A percentile compares a stretch with the other conserved stretches of the same genome.
These are phyloP conservation scores for Otocyon megalotis DNA, from an alignment of 2,113 vertebrate genomes.

Conservation along the genomic window DNA sequence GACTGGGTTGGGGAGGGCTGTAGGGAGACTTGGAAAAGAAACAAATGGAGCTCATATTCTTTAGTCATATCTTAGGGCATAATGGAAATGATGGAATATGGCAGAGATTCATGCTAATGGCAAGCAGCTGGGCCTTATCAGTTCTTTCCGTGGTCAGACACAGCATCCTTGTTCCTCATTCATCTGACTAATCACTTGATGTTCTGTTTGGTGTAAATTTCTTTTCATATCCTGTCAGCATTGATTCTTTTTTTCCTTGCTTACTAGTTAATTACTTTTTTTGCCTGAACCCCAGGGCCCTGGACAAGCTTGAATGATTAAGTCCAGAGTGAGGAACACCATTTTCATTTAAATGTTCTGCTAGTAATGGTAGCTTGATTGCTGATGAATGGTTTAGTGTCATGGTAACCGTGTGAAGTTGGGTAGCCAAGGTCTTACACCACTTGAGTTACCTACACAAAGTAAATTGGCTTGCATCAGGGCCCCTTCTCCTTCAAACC, in stretches of 20 bases:
- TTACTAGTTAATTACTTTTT: slow-evolving; percentile 82
- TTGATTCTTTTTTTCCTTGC: slow-evolving; percentile 73
- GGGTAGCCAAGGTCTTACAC: neutral
- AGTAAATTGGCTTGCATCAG: neutral
- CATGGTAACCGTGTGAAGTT: neutral
- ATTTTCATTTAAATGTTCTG: neutral
- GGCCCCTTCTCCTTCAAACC: neutral
- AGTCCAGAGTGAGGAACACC: neutral
- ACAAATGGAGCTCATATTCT: slow-evolving; percentile 83
- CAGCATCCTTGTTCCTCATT: slow-evolving; percentile 83
- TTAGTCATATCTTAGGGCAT: slow-evolving; percentile 84
- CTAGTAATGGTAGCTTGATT: neutral
- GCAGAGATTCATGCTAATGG: slow-evolving; percentile 84
- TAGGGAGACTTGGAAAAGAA: slow-evolving; percentile 81
- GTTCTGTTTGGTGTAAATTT: slow-evolving; percentile 85
- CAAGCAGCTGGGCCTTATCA: slow-evolving; percentile 87
- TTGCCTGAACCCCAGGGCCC: slow-evolving; percentile 58
- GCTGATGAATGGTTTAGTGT: neutral
- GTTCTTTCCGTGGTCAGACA: slow-evolving; percentile 83
- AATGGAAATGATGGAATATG: slow-evolving; percentile 83
- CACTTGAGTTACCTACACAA: neutral
- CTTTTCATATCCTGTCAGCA: slow-evolving; percentile 81
- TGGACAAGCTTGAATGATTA: slow-evolving; percentile 62
- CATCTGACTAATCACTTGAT: slow-evolving; percentile 84
- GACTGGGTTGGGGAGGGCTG: slow-evolving; percentile 34